phyloP scores from a whole-genome alignment of 2,888 invertebrate species.

The Cerastoderma edule region DNA sequence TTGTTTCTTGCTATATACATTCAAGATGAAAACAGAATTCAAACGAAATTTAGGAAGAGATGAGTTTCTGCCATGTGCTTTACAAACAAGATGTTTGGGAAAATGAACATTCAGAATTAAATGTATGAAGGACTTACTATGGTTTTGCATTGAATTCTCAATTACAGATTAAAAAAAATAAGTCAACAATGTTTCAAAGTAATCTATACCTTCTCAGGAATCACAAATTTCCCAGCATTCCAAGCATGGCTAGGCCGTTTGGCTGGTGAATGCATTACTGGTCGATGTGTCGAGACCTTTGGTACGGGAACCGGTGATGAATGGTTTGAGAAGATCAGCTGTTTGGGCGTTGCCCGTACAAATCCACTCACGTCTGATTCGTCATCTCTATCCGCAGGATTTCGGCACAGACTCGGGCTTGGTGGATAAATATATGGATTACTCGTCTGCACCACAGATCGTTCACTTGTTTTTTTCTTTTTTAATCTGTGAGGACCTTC shows the following conservation, averaged over 20 bases:
- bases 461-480: constrained; percentile 7
- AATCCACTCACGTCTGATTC: constrained; percentile 66
- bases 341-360: constrained; percentile 66
- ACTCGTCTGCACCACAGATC: background rate
- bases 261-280: constrained; percentile 68
- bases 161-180: background rate
- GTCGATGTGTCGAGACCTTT: constrained; percentile 59
- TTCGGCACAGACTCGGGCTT: constrained; percentile 64
- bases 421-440: constrained; percentile 62
- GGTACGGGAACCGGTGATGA: constrained; percentile 60
- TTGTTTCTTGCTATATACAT: no score
- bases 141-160: background rate
- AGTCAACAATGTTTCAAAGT: background rate
- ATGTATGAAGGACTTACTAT: background rate
- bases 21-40: no score
- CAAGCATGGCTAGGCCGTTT: constrained; percentile 50
- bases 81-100: background rate
- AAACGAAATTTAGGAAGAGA: no score
- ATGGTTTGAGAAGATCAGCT: constrained; percentile 67
- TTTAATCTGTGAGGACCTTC: background rate
- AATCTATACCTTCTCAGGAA: constrained; percentile 61
- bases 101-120: background rate
- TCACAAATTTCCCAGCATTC: constrained; percentile 35
- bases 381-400: constrained; percentile 63
- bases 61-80: no score